Conservation (phyloP, 37 sponge, comb jelly and placozoan species). For the Cliona cf. orientalis region DNA sequence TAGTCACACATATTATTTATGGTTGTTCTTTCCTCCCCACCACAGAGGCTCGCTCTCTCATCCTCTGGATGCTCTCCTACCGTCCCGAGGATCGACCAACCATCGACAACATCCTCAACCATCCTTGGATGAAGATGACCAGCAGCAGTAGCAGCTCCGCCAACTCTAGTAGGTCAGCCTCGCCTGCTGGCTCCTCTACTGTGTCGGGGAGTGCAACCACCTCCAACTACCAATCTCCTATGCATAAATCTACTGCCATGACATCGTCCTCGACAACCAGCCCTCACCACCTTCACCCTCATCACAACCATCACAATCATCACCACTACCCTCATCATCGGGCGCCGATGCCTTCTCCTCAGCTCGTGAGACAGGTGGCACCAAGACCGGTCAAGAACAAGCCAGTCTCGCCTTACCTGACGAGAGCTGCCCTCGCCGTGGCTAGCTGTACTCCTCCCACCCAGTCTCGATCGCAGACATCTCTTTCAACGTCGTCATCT, state of each 20-base stretch:
- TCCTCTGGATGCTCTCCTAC: constrained; percentile 68
- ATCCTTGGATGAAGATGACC: constrained; percentile 60
- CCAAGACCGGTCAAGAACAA: neutral
- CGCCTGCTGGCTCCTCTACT: no score
- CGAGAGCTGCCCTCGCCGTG: constrained; percentile 3
- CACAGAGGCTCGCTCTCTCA: constrained; percentile 72
- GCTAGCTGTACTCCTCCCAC: neutral
- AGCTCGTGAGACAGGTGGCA: neutral
- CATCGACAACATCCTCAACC: constrained; percentile 70
- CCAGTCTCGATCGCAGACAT: neutral
- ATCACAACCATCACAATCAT: neutral
- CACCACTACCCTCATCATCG: neutral
- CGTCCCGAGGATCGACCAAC: constrained; percentile 60
- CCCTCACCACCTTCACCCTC: neutral
- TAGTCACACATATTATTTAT: neutral
- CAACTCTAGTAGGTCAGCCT: no score
- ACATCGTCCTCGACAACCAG: neutral
- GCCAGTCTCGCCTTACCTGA: constrained; percentile 14
- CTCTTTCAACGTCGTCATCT: neutral
- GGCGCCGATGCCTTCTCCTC: neutral
- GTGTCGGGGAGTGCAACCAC: neutral
- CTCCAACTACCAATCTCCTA: neutral
- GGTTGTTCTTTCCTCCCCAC: constrained; percentile 17
- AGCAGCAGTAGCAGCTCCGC: no score
- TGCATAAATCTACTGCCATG: neutral